A percentile compares a stretch with the other conserved stretches of the same genome.
These are phyloP conservation scores for Agriopis leucophaearia DNA, from an alignment of 2,888 invertebrate genomes.

Conservation along the genomic window DNA sequence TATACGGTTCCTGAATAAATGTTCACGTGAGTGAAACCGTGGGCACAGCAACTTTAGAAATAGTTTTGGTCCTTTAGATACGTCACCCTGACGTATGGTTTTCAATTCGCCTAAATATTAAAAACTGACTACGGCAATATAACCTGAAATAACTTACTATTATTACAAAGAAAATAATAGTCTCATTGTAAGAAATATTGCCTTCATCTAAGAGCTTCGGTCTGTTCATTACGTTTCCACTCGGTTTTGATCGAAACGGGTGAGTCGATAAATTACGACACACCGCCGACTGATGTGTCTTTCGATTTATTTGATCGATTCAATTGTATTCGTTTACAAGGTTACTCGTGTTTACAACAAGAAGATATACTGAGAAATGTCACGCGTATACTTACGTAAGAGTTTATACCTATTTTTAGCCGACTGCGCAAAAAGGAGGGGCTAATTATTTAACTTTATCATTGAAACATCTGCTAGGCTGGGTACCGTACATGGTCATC, in stretches of 20 bases:
- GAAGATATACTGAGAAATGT: background rate
- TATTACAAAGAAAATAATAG: conserved; percentile 4
- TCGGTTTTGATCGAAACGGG: conserved; percentile 5
- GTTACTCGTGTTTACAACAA: conserved; percentile 1
- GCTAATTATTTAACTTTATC: too few relatives aligned
- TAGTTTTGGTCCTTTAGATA: too few relatives aligned
- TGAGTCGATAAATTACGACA: conserved; percentile 13
- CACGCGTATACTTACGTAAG: background rate
- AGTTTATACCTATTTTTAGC: background rate
- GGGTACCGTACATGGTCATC: too few relatives aligned
- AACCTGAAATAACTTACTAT: background rate
- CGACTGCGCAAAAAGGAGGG: too few relatives aligned
- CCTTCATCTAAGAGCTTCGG: conserved; percentile 6
- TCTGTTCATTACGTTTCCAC: conserved; percentile 1
- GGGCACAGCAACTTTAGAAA: too few relatives aligned
- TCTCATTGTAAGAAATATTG: conserved; percentile 3
- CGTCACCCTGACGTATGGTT: too few relatives aligned
- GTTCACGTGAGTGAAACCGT: too few relatives aligned
- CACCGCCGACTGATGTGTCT: background rate
- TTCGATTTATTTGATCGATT: conserved; percentile 9
- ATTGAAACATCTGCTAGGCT: too few relatives aligned
- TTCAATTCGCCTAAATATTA: background rate
- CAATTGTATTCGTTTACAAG: background rate
- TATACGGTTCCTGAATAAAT: too few relatives aligned
- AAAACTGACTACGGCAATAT: background rate